Conservation (phyloP, 2,888 invertebrate species). For the Tridacna gigas region DNA sequence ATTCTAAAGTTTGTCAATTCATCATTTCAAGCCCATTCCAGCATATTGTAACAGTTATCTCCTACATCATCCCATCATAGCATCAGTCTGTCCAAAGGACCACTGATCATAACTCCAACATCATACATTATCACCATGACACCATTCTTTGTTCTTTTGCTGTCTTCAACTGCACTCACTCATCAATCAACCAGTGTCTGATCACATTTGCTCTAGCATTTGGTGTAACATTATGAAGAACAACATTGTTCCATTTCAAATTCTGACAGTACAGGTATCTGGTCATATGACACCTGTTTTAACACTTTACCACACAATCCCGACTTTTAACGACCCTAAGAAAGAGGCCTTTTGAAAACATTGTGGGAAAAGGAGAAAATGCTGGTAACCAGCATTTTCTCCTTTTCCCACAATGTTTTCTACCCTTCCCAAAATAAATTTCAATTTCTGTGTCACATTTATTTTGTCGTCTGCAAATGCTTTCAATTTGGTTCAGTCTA, state of each 20-base stretch:
- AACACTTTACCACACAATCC: not conserved
- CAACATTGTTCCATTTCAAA: not conserved
- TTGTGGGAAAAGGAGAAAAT: conserved; percentile 3
- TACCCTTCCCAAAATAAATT: not conserved
- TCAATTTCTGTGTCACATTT: not conserved
- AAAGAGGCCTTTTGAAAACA: not conserved
- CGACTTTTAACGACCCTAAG: not conserved
- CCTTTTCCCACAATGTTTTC: not conserved
- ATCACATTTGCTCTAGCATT: not conserved
- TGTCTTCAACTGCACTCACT: not conserved
- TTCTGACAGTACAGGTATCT: not conserved
- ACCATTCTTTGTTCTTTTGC: not conserved
- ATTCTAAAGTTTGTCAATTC: no score
- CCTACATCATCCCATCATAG: no score
- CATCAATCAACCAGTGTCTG: not conserved
- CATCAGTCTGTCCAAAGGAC: no score
- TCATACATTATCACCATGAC: not conserved
- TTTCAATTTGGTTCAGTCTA: not conserved
- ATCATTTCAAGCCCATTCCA: no score
- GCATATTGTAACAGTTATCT: no score
- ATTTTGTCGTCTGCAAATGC: not conserved
- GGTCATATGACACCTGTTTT: not conserved
- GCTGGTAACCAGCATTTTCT: conserved; percentile 1
- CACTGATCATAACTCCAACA: no score
- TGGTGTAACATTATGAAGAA: not conserved